Evolutionary conservation across 2,888 invertebrate species (phyloP).

Genomic region (Cephus rjabovi): DNA sequence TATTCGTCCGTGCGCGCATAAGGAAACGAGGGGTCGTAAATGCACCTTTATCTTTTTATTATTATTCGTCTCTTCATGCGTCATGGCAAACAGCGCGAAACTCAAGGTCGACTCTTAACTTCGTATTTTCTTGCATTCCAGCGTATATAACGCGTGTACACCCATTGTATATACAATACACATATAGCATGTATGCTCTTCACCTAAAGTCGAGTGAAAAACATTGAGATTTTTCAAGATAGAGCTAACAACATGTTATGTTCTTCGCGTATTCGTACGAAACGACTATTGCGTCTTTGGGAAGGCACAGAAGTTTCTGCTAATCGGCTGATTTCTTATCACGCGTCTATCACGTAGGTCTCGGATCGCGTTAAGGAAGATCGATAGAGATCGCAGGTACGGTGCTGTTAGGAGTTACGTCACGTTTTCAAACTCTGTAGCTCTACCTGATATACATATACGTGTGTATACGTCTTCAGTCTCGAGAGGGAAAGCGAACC

Average conservation of each 20-base stretch:
- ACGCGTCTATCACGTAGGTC: not conserved
- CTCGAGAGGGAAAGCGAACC: constrained; percentile 3
- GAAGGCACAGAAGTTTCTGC: not conserved
- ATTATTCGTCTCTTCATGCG: not conserved
- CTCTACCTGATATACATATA: not conserved
- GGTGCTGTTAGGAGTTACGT: not conserved
- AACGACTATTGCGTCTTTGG: not conserved
- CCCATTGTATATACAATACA: not conserved
- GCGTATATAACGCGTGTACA: not conserved
- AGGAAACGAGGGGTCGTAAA: not conserved
- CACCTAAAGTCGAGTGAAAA: not conserved
- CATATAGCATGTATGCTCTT: not conserved
- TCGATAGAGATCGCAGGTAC: not conserved
- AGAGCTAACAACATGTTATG: not conserved
- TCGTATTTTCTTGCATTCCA: not conserved
- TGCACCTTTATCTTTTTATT: not conserved
- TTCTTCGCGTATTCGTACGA: not conserved
- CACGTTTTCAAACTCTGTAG: not conserved
- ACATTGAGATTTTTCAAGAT: not conserved
- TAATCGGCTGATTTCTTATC: not conserved
- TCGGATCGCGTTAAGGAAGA: not conserved
- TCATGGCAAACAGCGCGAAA: not conserved
- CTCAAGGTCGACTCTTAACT: not conserved
- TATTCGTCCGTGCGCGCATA: not conserved
- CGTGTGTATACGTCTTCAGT: not conserved